Percentiles rank a stretch among this genome's conserved stretches.
These are phyloP conservation scores for Mythimna ferrago DNA, from an alignment of 2,888 invertebrate species.

Conservation along the genomic window DNA sequence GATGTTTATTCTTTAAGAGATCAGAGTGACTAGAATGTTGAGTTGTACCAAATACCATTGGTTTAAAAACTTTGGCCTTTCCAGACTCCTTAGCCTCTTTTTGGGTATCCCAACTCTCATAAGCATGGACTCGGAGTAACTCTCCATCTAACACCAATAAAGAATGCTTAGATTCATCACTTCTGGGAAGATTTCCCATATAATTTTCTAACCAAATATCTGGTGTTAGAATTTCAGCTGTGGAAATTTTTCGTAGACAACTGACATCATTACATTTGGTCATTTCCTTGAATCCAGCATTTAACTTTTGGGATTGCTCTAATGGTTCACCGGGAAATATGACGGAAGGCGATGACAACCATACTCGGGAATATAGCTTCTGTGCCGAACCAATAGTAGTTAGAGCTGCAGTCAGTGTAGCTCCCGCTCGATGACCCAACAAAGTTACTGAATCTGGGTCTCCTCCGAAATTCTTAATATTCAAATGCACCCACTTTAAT, in stretches of 20 bases:
- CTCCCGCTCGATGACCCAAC: constrained; percentile 96
- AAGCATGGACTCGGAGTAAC: constrained; percentile 92
- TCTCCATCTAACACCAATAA: constrained; percentile 95
- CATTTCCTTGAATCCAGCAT: constrained; percentile 91
- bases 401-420: constrained; percentile 95
- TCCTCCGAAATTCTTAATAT: constrained; percentile 96
- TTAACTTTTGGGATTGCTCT: constrained; percentile 91
- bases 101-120: constrained; percentile 91
- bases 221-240: constrained; percentile 92
- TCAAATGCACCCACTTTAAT: constrained; percentile 95
- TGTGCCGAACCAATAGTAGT: constrained; percentile 91
- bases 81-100: constrained; percentile 81
- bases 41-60: constrained; percentile 93
- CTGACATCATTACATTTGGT: constrained; percentile 90
- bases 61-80: constrained; percentile 85
- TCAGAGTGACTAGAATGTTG: constrained; percentile 93
- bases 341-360: constrained; percentile 95
- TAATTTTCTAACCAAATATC: constrained; percentile 92
- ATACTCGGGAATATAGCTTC: constrained; percentile 93
- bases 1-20: constrained; percentile 90
- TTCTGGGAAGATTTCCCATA: constrained; percentile 91
- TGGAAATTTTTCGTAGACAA: constrained; percentile 90
- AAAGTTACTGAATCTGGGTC: constrained; percentile 94
- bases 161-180: constrained; percentile 92
- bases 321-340: constrained; percentile 93